A percentile compares a stretch with the other conserved stretches of the same genome.
These are phyloP conservation scores for Pseudochirops cupreus DNA, from an alignment of 2,797 vertebrate genomes.

Conservation along the genomic window DNA sequence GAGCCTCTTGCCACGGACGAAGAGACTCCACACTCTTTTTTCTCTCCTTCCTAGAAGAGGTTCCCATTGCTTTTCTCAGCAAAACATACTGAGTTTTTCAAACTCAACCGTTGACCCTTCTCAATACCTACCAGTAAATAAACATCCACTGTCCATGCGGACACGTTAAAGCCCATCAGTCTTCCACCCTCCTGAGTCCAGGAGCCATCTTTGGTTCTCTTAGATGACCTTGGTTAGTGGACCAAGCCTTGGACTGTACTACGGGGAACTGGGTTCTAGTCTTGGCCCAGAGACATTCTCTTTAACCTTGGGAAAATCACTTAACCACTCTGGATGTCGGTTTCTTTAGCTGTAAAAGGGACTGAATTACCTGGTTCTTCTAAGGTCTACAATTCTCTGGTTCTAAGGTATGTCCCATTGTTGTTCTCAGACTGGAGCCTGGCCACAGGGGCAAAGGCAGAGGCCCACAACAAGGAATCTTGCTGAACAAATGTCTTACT, in stretches of 20 bases:
- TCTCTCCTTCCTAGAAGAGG: slow-evolving; percentile 57
- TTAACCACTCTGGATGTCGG: not conserved
- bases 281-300: not conserved
- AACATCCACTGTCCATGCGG: not conserved
- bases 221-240: not conserved
- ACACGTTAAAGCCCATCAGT: not conserved
- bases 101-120: not conserved
- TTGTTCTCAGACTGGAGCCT: not conserved
- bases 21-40: slow-evolving; percentile 21
- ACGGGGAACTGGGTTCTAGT: not conserved
- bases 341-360: not conserved
- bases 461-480: not conserved
- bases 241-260: not conserved
- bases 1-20: slow-evolving; percentile 19
- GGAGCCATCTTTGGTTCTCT: not conserved
- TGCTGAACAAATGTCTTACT: not conserved
- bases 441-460: not conserved
- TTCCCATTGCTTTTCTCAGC: slow-evolving; percentile 70
- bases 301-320: not conserved
- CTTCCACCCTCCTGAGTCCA: not conserved
- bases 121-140: not conserved
- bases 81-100: slow-evolving; percentile 10
- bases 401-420: not conserved
- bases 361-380: not conserved
- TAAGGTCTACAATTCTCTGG: not conserved